A percentile compares a stretch with the other conserved stretches of the same genome.
These are phyloP conservation scores for Drosophila neonasuta DNA, from an alignment of 2,888 invertebrate species.

Conservation along the genomic window DNA sequence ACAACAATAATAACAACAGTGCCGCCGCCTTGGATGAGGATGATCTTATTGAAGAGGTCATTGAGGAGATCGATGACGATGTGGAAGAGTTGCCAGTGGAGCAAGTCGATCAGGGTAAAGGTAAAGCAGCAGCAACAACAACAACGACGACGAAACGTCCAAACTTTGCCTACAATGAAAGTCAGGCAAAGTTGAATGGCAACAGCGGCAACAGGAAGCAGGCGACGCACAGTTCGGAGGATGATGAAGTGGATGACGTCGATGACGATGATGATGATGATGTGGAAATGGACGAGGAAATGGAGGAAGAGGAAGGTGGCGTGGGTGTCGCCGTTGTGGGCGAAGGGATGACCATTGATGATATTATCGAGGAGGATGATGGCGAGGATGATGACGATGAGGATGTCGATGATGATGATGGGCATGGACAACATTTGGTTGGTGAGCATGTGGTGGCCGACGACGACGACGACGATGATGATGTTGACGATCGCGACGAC, in stretches of 20 bases:
- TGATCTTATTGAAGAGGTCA: conserved; percentile 57
- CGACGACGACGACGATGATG: conserved; percentile 49
- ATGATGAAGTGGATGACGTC: conserved; percentile 23
- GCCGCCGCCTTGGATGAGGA: conserved; percentile 44
- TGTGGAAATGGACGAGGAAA: conserved; percentile 37
- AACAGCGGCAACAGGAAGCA: conserved; percentile 43
- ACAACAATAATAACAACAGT: conserved; percentile 17
- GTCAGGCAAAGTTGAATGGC: conserved; percentile 49
- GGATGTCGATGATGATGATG: conserved; percentile 50
- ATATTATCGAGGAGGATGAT: conserved; percentile 62
- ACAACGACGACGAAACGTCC: conserved; percentile 24
- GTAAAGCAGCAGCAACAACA: conserved; percentile 24
- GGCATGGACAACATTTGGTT: not conserved
- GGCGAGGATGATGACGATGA: conserved; percentile 40
- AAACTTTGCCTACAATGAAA: conserved; percentile 29
- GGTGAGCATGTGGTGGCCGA: conserved; percentile 54
- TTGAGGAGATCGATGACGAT: conserved; percentile 55
- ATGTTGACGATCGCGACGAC: conserved; percentile 51
- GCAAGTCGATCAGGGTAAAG: conserved; percentile 3
- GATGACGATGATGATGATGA: conserved; percentile 50
- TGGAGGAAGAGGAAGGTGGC: conserved; percentile 47
- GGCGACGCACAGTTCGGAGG: conserved; percentile 43
- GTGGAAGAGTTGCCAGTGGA: conserved; percentile 36
- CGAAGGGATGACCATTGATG: conserved; percentile 55
- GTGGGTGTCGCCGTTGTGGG: conserved; percentile 37